Conservation (phyloP, 2,888 invertebrate genomes). For the Balanococcus diminutus region DNA sequence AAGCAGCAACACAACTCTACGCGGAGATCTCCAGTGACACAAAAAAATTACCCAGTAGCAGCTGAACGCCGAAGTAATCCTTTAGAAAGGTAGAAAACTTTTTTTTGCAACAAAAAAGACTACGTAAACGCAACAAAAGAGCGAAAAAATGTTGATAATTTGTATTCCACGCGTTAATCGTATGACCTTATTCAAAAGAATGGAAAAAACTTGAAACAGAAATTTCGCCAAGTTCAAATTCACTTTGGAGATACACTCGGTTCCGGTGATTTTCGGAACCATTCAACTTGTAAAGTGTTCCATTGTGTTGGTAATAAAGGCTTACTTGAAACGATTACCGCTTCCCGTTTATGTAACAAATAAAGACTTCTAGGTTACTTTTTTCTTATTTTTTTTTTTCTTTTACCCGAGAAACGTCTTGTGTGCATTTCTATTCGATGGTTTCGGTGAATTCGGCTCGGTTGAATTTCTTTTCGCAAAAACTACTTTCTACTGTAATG, state of each 20-base stretch:
- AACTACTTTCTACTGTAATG: slow-evolving; percentile 1
- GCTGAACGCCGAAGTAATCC: background rate
- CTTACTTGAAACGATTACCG: slow-evolving; percentile 26
- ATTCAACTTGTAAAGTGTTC: slow-evolving; percentile 30
- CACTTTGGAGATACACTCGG: slow-evolving; percentile 21
- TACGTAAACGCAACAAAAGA: background rate
- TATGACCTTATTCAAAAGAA: slow-evolving; percentile 15
- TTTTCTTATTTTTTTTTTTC: background rate
- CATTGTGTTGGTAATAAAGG: slow-evolving; percentile 23
- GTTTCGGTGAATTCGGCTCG: background rate
- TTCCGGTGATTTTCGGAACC: slow-evolving; percentile 33
- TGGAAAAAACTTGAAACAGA: background rate
- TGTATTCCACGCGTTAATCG: slow-evolving; percentile 13
- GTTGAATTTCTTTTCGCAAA: background rate
- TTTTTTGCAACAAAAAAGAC: background rate
- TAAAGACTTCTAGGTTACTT: slow-evolving; percentile 13
- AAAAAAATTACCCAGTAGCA: background rate
- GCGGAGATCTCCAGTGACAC: background rate
- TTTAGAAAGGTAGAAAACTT: background rate
- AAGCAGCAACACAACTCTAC: background rate
- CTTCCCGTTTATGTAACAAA: slow-evolving; percentile 37
- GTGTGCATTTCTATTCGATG: background rate
- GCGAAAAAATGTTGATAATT: background rate
- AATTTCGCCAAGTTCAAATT: slow-evolving; percentile 12
- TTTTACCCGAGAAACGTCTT: background rate